Evolutionary conservation across 2,888 invertebrate species (phyloP).

Genomic region (Aethes cnicana): DNA sequence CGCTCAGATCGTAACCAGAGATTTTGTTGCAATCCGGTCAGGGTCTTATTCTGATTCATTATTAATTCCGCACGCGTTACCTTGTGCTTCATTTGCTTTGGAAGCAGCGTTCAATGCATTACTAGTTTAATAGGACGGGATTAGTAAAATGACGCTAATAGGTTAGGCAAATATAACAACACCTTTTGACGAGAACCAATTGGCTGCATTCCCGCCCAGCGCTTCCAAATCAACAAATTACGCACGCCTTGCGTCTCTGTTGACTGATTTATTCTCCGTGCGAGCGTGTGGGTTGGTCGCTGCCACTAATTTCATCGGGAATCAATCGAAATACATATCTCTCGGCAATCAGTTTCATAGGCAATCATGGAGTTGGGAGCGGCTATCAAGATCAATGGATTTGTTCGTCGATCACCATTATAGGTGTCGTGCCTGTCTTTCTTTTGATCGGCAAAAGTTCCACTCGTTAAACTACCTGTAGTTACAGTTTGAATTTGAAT

Average conservation of each 20-base stretch:
- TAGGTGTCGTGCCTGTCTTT: too few species aligned
- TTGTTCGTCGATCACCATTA: neutral
- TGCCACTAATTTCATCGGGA: constrained; percentile 39
- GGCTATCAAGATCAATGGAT: constrained; percentile 1
- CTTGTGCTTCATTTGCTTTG: constrained; percentile 48
- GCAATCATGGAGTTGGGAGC: constrained; percentile 12
- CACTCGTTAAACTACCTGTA: too few species aligned
- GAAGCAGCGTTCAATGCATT: constrained; percentile 40
- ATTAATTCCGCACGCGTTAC: constrained; percentile 30
- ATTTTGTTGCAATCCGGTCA: constrained; percentile 21
- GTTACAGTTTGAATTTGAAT: too few species aligned
- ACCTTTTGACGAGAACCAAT: constrained; percentile 58
- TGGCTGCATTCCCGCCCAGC: constrained; percentile 46
- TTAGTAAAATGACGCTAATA: constrained; percentile 41
- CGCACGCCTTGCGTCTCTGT: constrained; percentile 43
- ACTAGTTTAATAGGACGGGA: constrained; percentile 39
- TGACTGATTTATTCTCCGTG: constrained; percentile 61
- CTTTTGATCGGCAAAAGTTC: too few species aligned
- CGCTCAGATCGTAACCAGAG: constrained; percentile 2
- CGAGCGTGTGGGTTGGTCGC: constrained; percentile 32
- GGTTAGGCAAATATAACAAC: constrained; percentile 46
- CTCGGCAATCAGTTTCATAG: constrained; percentile 25
- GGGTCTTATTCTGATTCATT: constrained; percentile 19
- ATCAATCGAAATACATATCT: constrained; percentile 34
- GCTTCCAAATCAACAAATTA: constrained; percentile 52